Percentiles rank a stretch among this genome's conserved stretches.
Evolutionary conservation across 2,113 vertebrate genomes (phyloP).

Genomic region (Tragelaphus scriptus): DNA sequence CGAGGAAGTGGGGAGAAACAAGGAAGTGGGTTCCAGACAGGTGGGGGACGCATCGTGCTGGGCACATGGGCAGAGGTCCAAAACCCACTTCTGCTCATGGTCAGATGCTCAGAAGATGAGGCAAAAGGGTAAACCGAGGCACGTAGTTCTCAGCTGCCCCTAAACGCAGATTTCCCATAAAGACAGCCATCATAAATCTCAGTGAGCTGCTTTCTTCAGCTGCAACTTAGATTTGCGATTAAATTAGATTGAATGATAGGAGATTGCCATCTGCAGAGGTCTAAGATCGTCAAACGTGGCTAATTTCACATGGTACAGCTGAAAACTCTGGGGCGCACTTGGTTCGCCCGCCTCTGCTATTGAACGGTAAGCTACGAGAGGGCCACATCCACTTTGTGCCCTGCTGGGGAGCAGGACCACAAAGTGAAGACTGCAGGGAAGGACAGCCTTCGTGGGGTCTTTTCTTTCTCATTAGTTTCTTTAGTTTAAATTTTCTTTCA

Average conservation of each 20-base stretch:
- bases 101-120: background rate
- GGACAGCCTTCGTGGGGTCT: background rate
- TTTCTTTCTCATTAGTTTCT: background rate
- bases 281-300: background rate
- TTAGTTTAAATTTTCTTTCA: background rate
- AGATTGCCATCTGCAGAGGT: background rate
- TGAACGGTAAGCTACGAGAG: accelerated
- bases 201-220: background rate
- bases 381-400: accelerated
- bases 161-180: background rate
- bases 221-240: background rate
- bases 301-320: background rate
- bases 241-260: background rate
- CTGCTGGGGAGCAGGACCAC: background rate
- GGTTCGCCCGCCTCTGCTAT: accelerated
- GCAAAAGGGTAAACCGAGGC: background rate
- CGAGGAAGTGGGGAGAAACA: background rate
- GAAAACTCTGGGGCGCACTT: background rate
- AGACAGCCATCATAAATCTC: background rate
- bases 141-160: accelerated
- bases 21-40: background rate
- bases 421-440: background rate
- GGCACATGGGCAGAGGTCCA: accelerated
- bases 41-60: background rate
- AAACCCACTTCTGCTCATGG: background rate